phyloP scores from a whole-genome alignment of 2,113 vertebrate genomes.

The Solenodon paradoxus region DNA sequence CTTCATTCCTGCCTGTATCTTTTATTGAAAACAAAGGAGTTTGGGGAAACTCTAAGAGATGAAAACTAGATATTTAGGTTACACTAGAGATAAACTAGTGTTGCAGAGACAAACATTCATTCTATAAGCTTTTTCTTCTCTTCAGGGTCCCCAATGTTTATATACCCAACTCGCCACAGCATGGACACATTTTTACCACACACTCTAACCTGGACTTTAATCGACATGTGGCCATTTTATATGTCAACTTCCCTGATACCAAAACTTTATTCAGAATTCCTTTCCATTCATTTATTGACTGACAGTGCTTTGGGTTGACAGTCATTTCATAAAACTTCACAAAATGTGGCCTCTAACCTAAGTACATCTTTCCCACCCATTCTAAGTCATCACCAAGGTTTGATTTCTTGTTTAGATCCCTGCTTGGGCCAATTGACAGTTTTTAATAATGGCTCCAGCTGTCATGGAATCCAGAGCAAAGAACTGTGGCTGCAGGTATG shows the following conservation, averaged over 20 bases:
- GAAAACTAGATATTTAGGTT: background rate
- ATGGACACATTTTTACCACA: no score
- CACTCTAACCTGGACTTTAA: background rate
- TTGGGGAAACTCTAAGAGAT: background rate
- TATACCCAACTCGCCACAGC: background rate
- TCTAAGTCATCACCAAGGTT: background rate
- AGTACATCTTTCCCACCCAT: fast-evolving
- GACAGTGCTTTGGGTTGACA: background rate
- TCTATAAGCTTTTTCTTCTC: background rate
- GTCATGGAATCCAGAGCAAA: background rate
- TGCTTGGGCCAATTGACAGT: background rate
- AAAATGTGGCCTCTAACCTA: background rate
- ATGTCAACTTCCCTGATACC: no score
- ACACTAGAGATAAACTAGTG: background rate
- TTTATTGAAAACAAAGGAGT: no score
- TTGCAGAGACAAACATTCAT: background rate
- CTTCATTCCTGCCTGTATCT: no score
- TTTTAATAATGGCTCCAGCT: background rate
- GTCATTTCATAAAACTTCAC: background rate
- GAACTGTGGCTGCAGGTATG: background rate
- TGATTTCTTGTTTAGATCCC: background rate
- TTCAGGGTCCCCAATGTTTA: background rate
- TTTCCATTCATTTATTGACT: background rate
- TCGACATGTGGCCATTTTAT: background rate
- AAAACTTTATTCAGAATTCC: background rate